A percentile compares a stretch with the other conserved stretches of the same genome.
These are phyloP conservation scores for Lichenostomus cassidix DNA, from an alignment of 2,113 vertebrate genomes.

Conservation along the genomic window DNA sequence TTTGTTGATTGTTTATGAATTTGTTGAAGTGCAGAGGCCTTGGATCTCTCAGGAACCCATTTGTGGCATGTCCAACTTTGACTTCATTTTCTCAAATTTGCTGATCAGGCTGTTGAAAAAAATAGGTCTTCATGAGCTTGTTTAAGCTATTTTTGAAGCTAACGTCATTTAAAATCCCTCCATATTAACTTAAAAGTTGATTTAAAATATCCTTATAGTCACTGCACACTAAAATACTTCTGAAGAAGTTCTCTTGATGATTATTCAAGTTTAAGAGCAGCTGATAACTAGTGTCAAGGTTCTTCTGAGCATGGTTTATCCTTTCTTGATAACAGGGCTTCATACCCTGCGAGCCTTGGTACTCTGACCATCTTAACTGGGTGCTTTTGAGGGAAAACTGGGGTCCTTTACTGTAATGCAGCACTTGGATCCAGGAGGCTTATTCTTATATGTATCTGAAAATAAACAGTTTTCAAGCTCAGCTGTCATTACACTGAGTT, in stretches of 20 bases:
- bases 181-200: not conserved
- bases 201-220: not conserved
- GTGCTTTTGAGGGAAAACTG: not conserved
- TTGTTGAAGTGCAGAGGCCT: not conserved
- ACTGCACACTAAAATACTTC: not conserved
- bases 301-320: not conserved
- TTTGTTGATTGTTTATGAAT: not conserved
- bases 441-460: not conserved
- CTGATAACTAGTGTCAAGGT: not conserved
- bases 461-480: not conserved
- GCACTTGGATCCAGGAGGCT: not conserved
- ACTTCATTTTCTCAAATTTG: conserved; percentile 7
- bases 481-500: not conserved
- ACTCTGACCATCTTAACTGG: not conserved
- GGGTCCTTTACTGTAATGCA: not conserved
- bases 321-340: not conserved
- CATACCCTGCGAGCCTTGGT: not conserved
- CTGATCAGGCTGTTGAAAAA: not conserved
- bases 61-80: not conserved
- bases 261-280: not conserved
- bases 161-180: not conserved
- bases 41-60: not conserved
- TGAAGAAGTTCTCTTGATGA: not conserved
- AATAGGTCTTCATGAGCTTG: not conserved
- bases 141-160: not conserved